Base-by-base conservation (phyloP, 2,888 invertebrate genomes). In the Zootermopsis nevadensis region DNA sequence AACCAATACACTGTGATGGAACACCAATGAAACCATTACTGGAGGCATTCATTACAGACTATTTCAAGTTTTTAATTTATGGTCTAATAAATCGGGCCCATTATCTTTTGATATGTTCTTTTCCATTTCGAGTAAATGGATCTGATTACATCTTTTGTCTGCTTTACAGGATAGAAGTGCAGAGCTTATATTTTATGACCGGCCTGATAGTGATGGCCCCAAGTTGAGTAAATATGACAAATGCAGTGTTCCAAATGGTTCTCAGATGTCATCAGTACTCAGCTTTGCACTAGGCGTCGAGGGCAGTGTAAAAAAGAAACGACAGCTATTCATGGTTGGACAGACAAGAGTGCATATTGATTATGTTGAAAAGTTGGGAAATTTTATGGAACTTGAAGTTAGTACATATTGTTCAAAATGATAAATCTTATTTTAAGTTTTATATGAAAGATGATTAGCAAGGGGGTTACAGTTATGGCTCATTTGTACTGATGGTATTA, bases 341-440 rank as follows among this genome's bases (percentile, higher is more conserved):
- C 95, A 96, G 88, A 97, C 97, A 0, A 91, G 98, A 84, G 92
- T 99, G 38, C 99, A 99, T 89, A 91, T 98, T 86, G 99, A 99
- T 89, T 90, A 92, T 82, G 98, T 99, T 0, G 91, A 95, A 86
- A 92, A 90, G 19, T 91, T 98, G 0, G 98, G 97, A 2, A 88
- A 93, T 87, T 97, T 94, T 88, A 93, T 97, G 92, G 97, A 98
- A 89, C 89, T 98, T 74, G 97, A 98, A 91, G 97, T 96, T 85
- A 79, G 79, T 69, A 24, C 60, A 19, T 48, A 48, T 1, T 19
- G 19, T 48, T 42, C 15, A 12, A 42, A 42, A 15, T 7, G 42
- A 12, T 12, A 42, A 42, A 8, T 42, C 8, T 42, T 48, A 15
- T 19, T 19, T 15, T 15, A 48, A 48, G 48, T 48, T 19, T 12